A percentile compares a stretch with the other conserved stretches of the same genome.
Conservation (phyloP, 2,888 invertebrate species). For the Epiblema foenella region DNA sequence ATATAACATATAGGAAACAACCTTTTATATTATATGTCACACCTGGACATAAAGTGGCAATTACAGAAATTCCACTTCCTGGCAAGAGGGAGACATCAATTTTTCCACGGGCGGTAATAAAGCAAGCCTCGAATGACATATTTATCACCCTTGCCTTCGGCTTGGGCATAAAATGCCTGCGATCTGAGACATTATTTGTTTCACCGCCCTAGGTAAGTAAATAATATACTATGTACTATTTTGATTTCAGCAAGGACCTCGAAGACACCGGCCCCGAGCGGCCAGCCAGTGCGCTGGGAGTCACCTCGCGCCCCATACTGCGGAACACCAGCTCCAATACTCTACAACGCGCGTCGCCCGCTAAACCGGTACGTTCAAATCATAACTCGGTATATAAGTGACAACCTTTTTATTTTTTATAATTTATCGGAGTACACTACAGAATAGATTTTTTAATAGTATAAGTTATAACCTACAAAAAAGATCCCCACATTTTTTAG, state of each 20-base stretch:
- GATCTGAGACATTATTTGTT: no score
- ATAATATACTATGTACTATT: no score
- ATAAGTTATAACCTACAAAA: constrained; percentile 5
- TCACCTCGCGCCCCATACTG: constrained; percentile 78
- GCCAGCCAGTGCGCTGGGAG: constrained; percentile 66
- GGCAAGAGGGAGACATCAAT: no score
- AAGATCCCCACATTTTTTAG: neutral
- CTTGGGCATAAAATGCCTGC: no score
- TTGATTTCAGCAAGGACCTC: constrained; percentile 73
- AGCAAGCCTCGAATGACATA: no score
- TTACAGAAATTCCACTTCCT: no score
- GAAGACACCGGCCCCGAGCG: constrained; percentile 66
- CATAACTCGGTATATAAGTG: neutral
- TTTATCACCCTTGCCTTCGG: no score
- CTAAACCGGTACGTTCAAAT: constrained; percentile 60
- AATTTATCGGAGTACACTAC: constrained; percentile 9
- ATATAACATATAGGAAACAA: no score
- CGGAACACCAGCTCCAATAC: constrained; percentile 85
- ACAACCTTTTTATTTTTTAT: neutral
- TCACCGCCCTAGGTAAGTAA: no score
- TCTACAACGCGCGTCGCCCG: constrained; percentile 62
- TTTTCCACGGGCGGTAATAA: no score
- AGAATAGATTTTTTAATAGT: neutral
- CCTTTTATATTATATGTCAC: no score
- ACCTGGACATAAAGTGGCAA: no score